phyloP scores from a whole-genome alignment of 92 coral and sea anemone genomes.

The Phenganax marumi region DNA sequence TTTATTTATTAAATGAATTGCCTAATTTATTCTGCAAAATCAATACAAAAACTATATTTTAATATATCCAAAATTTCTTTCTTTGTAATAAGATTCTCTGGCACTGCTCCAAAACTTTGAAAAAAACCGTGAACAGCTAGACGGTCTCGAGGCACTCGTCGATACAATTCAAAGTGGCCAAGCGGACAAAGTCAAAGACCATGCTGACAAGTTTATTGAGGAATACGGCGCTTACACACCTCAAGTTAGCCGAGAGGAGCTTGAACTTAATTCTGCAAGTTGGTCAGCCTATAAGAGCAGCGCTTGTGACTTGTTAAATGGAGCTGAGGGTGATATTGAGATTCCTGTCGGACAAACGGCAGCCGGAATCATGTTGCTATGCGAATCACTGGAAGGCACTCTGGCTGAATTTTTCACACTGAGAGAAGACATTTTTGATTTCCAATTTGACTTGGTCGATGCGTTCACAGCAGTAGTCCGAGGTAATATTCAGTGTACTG shows the following conservation, averaged over 20 bases:
- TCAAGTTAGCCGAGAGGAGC: constrained; percentile 41
- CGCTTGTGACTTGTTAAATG: constrained; percentile 57
- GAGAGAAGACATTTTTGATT: constrained; percentile 64
- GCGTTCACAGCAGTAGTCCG: constrained; percentile 62
- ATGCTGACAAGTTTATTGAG: constrained; percentile 46
- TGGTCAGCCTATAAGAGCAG: constrained; percentile 58
- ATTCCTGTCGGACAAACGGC: constrained; percentile 4
- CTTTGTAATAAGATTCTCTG: constrained; percentile 2
- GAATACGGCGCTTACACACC: constrained; percentile 64
- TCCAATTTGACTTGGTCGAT: constrained; percentile 69
- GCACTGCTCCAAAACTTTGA: constrained; percentile 38
- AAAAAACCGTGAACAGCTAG: constrained; percentile 51
- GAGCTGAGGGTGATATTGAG: constrained; percentile 31
- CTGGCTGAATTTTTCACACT: constrained; percentile 60
- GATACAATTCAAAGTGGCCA: constrained; percentile 41
- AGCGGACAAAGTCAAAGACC: constrained; percentile 24
- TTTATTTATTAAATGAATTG: too few relatives aligned
- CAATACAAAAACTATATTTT: too few relatives aligned
- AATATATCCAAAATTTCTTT: too few relatives aligned
- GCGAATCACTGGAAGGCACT: constrained; percentile 68
- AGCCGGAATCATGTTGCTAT: constrained; percentile 57
- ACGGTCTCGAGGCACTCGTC: constrained; percentile 39
- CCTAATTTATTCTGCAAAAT: too few relatives aligned
- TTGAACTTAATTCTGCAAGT: constrained; percentile 51
- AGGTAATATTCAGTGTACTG: constrained; percentile 12